phyloP scores from a whole-genome alignment of 2,113 vertebrate genomes.

The Hyaena hyaena region DNA sequence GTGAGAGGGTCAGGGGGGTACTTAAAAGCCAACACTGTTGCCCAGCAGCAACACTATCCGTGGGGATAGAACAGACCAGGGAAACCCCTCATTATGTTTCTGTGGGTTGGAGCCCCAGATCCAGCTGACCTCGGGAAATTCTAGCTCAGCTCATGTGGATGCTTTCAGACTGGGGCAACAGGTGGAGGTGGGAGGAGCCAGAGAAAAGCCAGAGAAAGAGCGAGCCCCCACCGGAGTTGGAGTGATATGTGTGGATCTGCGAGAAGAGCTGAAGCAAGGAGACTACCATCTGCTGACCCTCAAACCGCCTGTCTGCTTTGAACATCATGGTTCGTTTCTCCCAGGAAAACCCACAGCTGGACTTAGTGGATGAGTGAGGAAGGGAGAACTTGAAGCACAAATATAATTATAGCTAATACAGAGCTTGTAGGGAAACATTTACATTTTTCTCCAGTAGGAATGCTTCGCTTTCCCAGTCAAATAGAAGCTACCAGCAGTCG shows the following conservation, averaged over 20 bases:
- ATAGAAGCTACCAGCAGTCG: conserved; percentile 65
- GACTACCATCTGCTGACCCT: conserved; percentile 69
- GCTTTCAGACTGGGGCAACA: conserved; percentile 66
- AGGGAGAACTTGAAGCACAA: conserved; percentile 79
- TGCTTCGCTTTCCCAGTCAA: conserved; percentile 62
- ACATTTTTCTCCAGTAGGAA: conserved; percentile 80
- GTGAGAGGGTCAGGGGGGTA: not conserved
- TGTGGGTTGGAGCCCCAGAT: conserved; percentile 58
- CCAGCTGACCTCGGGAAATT: conserved; percentile 39
- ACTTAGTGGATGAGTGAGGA: conserved; percentile 53
- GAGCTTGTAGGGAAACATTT: conserved; percentile 78
- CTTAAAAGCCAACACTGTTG: conserved; percentile 67
- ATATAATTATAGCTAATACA: conserved; percentile 73
- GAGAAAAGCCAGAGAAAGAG: conserved; percentile 30
- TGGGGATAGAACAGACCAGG: not conserved
- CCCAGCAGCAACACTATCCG: conserved; percentile 58
- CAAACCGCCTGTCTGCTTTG: conserved; percentile 37
- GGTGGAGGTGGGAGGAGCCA: conserved; percentile 30
- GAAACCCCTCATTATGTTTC: not conserved
- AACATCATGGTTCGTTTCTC: conserved; percentile 81
- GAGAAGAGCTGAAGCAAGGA: conserved; percentile 80
- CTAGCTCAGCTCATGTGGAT: conserved; percentile 73
- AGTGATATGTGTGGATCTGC: conserved; percentile 67
- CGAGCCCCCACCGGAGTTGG: not conserved
- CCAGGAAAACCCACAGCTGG: conserved; percentile 73